Base-by-base conservation (phyloP, 2,888 invertebrate species). In the Boloria selene region DNA sequence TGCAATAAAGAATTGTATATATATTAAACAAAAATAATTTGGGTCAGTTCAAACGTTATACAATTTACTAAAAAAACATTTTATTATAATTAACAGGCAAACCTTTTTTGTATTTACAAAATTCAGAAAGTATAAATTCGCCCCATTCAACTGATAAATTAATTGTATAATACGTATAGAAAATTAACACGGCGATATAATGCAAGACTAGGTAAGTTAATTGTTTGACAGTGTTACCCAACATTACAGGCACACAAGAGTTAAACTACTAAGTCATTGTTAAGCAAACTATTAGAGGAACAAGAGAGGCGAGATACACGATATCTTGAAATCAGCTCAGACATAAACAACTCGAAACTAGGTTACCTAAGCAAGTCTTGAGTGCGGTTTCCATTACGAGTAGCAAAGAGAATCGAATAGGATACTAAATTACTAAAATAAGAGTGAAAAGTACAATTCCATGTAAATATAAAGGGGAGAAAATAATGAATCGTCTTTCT, bases 321-420 rank as follows among this genome's bases (percentile, higher is more conserved):
- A 18, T 59, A 59, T 59, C 59, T 18, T 50, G 49, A 59, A 59
- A 59, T 49, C 59, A 59, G 59, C 38, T 22, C 49, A 59, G 38
- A 14, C 59, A 59, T 38, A 38, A 50, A 50, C 58, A 59, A 59
- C 59, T 38, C 26, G 56, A 52, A 64, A 58, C 56, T 64, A 26
- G 64, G 56, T 52, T 64, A 63, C 22, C 14, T 56, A 44, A 47
- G 56, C 44, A 56, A 45, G 45, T 56, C 49, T 59, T 38, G 13
- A 50, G 16, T 50, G 7, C 13, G 10, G 47, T 16, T 31, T 49
- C 49, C n/a, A 50, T 18, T 59, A 14, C 17, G 18, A 13, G n/a
- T 26, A 49, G 47, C 13, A 31, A 31, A 47, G 4, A 49, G 13
- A 47, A 10, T 58, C 13, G n/a, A 16, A 5, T 45, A 47, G 13